These are phyloP conservation scores for Heliocidaris tuberculata DNA, from an alignment of 35 echinoderm and acorn worm genomes.

Conservation along the genomic window DNA sequence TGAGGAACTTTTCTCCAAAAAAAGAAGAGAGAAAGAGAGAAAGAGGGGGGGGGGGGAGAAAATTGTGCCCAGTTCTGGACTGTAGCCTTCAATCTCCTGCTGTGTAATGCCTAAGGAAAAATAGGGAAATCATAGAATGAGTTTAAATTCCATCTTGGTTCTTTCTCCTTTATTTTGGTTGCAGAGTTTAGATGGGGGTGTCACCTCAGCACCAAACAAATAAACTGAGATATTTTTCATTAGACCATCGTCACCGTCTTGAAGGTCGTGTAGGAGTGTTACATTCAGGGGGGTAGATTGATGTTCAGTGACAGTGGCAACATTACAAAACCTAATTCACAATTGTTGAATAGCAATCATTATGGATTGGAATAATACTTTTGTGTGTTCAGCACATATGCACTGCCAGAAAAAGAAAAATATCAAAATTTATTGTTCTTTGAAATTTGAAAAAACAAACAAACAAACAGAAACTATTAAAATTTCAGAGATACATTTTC, in stretches of 20 bases:
- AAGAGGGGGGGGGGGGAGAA: too few species aligned
- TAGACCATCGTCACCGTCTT: not conserved
- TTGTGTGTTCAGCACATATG: too few species aligned
- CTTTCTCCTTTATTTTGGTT: not conserved
- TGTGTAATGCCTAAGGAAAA: not conserved
- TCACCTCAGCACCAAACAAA: not conserved
- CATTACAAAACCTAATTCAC: not conserved
- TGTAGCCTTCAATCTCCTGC: not conserved
- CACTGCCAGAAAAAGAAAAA: too few species aligned
- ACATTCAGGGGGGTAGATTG: not conserved
- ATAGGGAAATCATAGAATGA: not conserved
- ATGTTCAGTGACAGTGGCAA: not conserved
- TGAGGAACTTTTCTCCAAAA: not conserved
- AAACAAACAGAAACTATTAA: too few species aligned
- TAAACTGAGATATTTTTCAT: constrained; percentile 17
- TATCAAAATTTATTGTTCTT: too few species aligned
- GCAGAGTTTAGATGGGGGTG: not conserved
- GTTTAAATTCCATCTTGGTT: not conserved
- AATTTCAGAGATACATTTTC: too few species aligned
- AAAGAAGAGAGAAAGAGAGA: too few species aligned
- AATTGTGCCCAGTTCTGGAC: not conserved
- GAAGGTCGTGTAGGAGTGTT: not conserved
- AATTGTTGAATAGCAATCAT: not conserved
- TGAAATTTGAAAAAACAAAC: too few species aligned
- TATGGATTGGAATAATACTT: not conserved